Base-by-base conservation (phyloP, 2,797 vertebrate genomes). In the Chiroxiphia lanceolata region DNA sequence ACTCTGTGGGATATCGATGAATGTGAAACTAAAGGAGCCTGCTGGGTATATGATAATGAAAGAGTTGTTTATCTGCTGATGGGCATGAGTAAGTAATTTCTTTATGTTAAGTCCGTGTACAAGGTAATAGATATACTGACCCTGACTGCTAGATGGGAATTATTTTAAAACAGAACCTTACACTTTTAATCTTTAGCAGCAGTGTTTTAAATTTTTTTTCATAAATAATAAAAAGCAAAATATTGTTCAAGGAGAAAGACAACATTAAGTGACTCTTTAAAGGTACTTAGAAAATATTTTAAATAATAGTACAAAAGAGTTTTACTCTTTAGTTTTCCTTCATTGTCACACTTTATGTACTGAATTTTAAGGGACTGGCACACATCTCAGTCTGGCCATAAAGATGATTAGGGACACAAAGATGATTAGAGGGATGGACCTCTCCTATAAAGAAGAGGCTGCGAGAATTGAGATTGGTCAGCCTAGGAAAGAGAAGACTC, bases 11-110 rank as follows among this genome's bases (percentile, higher is more conserved):
- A 98, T 87, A 9, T 97, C 45, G 95, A 97, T 45, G 96, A 98
- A 42, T 98, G 98, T 95, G 95, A 96, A 40, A 64, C 17, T 74
- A 95, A 82, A 97, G 98, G 98, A 94, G 97, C 98, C 44, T 98
- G 98, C 85, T 98, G 96, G 98, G 53, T 96, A 53, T 98, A 98
- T 80, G 80, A 98, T 79, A 98, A 98, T 68, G 67, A 90, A 95
- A 97, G 68, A 89, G 98, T 98, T 98, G 97, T 97, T 18, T 95
- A 94, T 44, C 96, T 97, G 89, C 91, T 98, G 29, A 87, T 98
- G 84, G 93, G 93, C 53, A 98, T 98, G 96, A 97, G 98, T 98
- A 98, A 98, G 98, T 98, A 22, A 25, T 65, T 67, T 63, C 21
- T 87, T 96, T 34, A 45, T 75, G 56, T 38, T 69, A 80, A 74